Conservation (phyloP, 92 coral and sea anemone genomes). For the Palythoa heliodiscus region DNA sequence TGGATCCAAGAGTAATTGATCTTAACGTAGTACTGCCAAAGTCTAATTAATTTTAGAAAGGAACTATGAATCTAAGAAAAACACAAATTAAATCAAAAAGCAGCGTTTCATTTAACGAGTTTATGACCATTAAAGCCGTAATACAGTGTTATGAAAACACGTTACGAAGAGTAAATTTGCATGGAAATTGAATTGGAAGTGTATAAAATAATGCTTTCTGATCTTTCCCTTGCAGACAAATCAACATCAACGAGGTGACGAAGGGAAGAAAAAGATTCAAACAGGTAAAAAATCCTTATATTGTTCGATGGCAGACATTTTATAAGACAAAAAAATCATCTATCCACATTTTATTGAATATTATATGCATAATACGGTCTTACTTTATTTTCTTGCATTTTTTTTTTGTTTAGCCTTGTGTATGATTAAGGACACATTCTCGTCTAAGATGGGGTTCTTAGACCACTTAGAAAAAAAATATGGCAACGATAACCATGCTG, state of each 20-base stretch:
- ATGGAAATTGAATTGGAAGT: conserved; percentile 21
- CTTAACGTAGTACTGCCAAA: conserved; percentile 4
- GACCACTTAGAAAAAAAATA: too few relatives aligned
- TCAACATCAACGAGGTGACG: not conserved
- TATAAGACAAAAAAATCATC: too few relatives aligned
- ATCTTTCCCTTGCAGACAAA: not conserved
- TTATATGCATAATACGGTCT: too few relatives aligned
- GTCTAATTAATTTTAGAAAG: conserved; percentile 38
- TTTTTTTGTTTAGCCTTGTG: too few relatives aligned
- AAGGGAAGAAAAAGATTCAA: too few relatives aligned
- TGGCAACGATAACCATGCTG: too few relatives aligned
- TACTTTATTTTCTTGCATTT: too few relatives aligned
- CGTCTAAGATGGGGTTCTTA: too few relatives aligned
- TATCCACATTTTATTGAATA: too few relatives aligned
- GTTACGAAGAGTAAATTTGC: conserved; percentile 24
- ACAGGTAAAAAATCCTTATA: too few relatives aligned
- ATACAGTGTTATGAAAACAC: conserved; percentile 39
- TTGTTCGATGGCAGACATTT: too few relatives aligned
- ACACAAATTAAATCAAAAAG: conserved; percentile 12
- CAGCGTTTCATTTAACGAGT: conserved; percentile 22
- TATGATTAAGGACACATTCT: too few relatives aligned
- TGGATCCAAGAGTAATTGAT: conserved; percentile 7
- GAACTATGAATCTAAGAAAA: conserved; percentile 11
- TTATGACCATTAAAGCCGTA: conserved; percentile 24
- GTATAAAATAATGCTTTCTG: conserved; percentile 1